phyloP scores from a whole-genome alignment of 2,797 vertebrate genomes.

The Pangasius djambal region DNA sequence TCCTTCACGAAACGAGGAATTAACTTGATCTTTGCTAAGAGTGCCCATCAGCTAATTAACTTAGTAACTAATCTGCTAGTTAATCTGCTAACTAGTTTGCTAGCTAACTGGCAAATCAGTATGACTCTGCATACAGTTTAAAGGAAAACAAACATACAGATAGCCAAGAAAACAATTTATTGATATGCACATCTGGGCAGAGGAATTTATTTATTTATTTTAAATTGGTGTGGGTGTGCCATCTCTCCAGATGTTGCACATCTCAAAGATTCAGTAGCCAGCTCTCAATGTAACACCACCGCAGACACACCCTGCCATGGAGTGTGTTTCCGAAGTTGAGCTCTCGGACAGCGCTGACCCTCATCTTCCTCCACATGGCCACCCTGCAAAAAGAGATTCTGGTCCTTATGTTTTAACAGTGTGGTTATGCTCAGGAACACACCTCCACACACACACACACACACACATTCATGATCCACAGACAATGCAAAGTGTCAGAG shows the following conservation, averaged over 20 bases:
- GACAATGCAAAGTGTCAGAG: not conserved
- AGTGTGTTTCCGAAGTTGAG: not conserved
- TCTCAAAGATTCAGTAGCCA: not conserved
- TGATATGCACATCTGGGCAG: constrained; percentile 6
- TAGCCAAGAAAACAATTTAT: not conserved
- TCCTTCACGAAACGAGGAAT: not conserved
- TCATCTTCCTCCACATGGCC: not conserved
- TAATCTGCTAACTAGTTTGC: not conserved
- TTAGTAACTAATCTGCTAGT: not conserved
- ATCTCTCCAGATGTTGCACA: not conserved
- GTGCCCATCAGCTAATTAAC: not conserved
- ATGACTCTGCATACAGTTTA: not conserved
- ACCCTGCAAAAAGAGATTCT: not conserved
- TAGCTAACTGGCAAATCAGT: not conserved
- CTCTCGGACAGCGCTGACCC: not conserved
- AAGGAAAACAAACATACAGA: not conserved
- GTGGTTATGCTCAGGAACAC: not conserved
- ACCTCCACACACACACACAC: not conserved
- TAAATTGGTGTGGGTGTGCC: not conserved
- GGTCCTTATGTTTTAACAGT: not conserved
- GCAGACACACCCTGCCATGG: not conserved
- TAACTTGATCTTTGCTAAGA: not conserved
- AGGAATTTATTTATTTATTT: not conserved
- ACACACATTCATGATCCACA: not conserved
- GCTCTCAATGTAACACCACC: not conserved